Evolutionary conservation across 2,113 vertebrate genomes (phyloP).

Genomic region (Dasyprocta punctata): DNA sequence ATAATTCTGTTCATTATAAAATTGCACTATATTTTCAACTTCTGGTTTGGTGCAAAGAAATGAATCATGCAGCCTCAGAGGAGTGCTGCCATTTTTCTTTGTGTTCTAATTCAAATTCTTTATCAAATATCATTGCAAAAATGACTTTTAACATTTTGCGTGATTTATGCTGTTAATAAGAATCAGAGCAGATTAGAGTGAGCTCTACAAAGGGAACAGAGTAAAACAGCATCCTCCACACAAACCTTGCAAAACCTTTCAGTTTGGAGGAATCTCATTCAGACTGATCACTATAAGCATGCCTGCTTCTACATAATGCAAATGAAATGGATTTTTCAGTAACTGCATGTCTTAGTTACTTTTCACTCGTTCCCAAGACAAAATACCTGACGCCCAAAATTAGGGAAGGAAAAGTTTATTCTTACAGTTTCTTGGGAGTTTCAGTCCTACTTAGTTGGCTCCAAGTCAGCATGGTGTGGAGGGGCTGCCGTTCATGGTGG

Average conservation of each 20-base stretch:
- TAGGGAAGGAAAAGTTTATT: too few relatives aligned
- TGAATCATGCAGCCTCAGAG: constrained; percentile 61
- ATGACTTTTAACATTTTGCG: constrained; percentile 66
- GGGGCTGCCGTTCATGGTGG: too few relatives aligned
- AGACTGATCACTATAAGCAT: constrained; percentile 28
- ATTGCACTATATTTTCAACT: constrained; percentile 56
- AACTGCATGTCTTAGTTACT: too few relatives aligned
- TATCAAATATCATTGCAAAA: constrained; percentile 67
- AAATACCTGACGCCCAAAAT: too few relatives aligned
- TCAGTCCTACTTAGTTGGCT: too few relatives aligned
- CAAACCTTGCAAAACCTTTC: constrained; percentile 9
- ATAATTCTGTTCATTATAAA: constrained; percentile 58
- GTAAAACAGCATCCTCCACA: constrained; percentile 1
- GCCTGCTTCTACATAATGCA: background rate
- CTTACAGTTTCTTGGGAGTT: too few relatives aligned
- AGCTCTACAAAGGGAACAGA: constrained; percentile 45
- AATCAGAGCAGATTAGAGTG: background rate
- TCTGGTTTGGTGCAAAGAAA: constrained; percentile 65
- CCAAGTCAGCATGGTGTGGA: too few relatives aligned
- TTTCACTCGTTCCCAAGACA: too few relatives aligned
- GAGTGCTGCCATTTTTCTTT: constrained; percentile 66
- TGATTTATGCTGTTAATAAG: constrained; percentile 76
- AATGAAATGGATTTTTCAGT: constrained; percentile 49
- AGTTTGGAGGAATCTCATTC: background rate
- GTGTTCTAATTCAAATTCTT: constrained; percentile 73